Evolutionary conservation across 2,113 vertebrate genomes (phyloP).

Genomic region (Albula glossodonta): DNA sequence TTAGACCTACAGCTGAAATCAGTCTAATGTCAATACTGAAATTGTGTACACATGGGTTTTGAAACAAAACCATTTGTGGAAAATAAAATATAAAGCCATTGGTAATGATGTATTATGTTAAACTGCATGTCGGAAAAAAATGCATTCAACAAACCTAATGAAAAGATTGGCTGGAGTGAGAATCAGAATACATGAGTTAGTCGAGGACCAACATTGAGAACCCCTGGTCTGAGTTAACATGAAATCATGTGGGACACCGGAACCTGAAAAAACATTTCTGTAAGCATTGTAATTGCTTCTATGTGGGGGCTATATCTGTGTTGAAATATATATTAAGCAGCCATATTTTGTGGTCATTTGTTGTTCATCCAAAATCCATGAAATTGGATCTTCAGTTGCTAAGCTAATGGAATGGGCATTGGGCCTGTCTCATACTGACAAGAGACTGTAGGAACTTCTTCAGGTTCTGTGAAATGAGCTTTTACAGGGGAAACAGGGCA

Average conservation of each 20-base stretch:
- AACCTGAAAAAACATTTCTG: not conserved
- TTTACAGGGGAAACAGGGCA: slow-evolving; percentile 7
- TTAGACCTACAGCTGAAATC: no score
- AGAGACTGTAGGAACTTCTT: not conserved
- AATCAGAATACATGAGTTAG: no score
- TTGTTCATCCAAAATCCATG: not conserved
- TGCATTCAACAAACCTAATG: no score
- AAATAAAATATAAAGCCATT: no score
- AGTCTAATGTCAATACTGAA: no score
- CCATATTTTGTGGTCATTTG: not conserved
- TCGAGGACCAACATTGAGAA: no score
- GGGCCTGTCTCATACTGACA: not conserved
- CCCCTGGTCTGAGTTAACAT: not conserved
- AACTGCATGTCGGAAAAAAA: no score
- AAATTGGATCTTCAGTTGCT: not conserved
- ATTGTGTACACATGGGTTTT: no score
- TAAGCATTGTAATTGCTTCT: not conserved
- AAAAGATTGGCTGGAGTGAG: no score
- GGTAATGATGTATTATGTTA: no score
- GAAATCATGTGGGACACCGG: not conserved
- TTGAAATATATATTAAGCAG: slow-evolving; percentile 11
- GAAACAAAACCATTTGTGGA: no score
- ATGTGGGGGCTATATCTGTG: not conserved
- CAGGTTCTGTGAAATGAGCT: not conserved
- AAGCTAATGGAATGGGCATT: not conserved